Base-by-base conservation (phyloP, 2,888 invertebrate genomes). In the Hypercompe scribonia region DNA sequence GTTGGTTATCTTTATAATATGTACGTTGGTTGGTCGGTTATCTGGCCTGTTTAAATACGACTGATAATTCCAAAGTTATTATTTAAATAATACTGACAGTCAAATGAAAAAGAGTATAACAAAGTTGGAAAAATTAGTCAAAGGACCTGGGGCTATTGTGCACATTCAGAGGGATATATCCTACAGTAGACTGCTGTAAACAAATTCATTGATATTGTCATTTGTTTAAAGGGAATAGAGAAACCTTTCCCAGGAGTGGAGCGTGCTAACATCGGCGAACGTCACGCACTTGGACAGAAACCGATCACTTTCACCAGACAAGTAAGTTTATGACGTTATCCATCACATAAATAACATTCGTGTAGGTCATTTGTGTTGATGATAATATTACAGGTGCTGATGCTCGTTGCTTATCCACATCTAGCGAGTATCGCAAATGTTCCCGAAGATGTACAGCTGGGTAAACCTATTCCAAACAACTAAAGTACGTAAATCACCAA, bases 231-330 rank as follows among this genome's bases (percentile, higher is more conserved):
- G 98, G 98, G 98, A 11, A 97, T 94, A 0, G 95, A 97, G 86
- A 98, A 99, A 90, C 98, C 99, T 2, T 99, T 99, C 93, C 96
- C 96, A 58, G 97, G 98, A 90, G 99, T 99, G 61, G 98, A 99
- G 83, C 97, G 98, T 87, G 99, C 99, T 31, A 99, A 99, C 93
- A 98, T 99, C 87, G 99, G 99, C 21, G 99, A 99, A 94, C 98
- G 99, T 82, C 99, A 99, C 95, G 99, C 99, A 0, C 98, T 98
- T 97, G 99, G 99, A 46, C 99, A 99, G 92, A 96, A 96, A 71
- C 99, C 99, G 21, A 97, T 99, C 80, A 99, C 99, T 3, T 99
- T 98, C 92, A 97, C 99, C 77, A 96, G 99, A 85, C 99, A 99
- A 97, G 99, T 98, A 84, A 90, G 90, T 83, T 42, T 71, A 15